Base-by-base conservation (phyloP, 2,113 vertebrate species). In the Gallinago paraguaiae region DNA sequence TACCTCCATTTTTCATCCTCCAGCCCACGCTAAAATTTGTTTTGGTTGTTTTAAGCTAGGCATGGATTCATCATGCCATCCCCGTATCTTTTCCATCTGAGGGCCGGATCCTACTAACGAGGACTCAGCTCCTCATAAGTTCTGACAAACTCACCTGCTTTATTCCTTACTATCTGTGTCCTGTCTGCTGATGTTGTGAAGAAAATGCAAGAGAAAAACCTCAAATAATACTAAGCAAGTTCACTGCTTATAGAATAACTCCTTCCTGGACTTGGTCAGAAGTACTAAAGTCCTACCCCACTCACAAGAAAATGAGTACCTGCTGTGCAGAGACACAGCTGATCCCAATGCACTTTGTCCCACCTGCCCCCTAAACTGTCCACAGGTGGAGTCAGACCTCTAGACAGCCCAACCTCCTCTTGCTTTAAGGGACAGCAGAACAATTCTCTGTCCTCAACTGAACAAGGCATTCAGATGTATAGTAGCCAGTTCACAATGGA, bases 111-210 rank as follows among this genome's bases (percentile, higher is more conserved):
- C 31, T 65, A 86, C 39, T 41, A 60, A 43, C 35, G 76, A 76
- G 23, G 8, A 65, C 41, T 65, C n/a, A 19, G 0, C 2, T 79
- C 14, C 9, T 6, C 8, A 41, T 41, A 50, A 67, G 3, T 28
- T 80, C 79, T 70, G 5, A 81, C 39, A 70, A 80, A 78, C 64
- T 88, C 12, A 92, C 68, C 68, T 86, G 19, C 25, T 83, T 83
- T 88, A 53, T 67, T 33, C 23, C 13, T 79, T 22, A 4, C 4
- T 30, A 11, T 28, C 18, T 7, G 1, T 1, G 1, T 14, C 65
- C 50, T 31, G 9, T 31, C 39, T 83, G 45, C 37, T 90, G 37
- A 59, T 5, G 9, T 13, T 4, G 28, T 4, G 4, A 76, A 94
- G 41, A 56, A 92, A 88, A 11, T 0, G 1, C 7, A 7, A 71